Base-by-base conservation (phyloP, 2,797 vertebrate species). In the Florisuga fusca region DNA sequence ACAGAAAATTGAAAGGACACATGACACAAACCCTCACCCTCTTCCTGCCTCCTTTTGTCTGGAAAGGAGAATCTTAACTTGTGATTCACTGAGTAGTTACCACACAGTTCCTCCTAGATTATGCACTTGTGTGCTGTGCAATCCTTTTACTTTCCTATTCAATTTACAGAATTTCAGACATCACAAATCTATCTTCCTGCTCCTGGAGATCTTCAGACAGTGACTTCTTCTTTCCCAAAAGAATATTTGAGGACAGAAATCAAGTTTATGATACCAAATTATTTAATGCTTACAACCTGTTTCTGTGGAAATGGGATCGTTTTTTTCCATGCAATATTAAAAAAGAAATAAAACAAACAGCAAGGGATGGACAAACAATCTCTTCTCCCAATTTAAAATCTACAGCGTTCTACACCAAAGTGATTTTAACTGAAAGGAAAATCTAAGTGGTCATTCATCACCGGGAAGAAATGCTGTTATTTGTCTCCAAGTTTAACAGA, bases 341-440 rank as follows among this genome's bases (percentile, higher is more conserved):
- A 79, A 68, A 38, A 84, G 81, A 94, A 91, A 87, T 61, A 89
- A 16, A 93, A 84, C 66, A 93, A 73, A 94, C 12, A 87, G 73
- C 48, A 71, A 90, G 21, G 38, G 16, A 45, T 92, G 72, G 73
- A 89, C 33, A 90, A 94, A 87, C 10, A 81, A 59, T 66, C 38
- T 84, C 50, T 54, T 90, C 67, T 91, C 53, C 68, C 80, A 93
- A 29, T 89, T 88, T 88, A 71, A 88, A 94, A 95, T 75, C 91
- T 43, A 55, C 73, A 88, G 84, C 78, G 75, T 91, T 96, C 95
- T 90, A 91, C 54, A 89, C 67, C 17, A 20, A 94, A 95, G 92
- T 69, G 89, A 93, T 93, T 94, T 92, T 85, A 94, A 87, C 84
- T 78, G 80, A 93, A 94, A 87, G 69, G 83, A 93, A 94, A 87